Evolutionary conservation across 2,113 vertebrate species (phyloP), one percentile per base, ranked within the genome.

Genomic region (Marmota flaviventris): DNA sequence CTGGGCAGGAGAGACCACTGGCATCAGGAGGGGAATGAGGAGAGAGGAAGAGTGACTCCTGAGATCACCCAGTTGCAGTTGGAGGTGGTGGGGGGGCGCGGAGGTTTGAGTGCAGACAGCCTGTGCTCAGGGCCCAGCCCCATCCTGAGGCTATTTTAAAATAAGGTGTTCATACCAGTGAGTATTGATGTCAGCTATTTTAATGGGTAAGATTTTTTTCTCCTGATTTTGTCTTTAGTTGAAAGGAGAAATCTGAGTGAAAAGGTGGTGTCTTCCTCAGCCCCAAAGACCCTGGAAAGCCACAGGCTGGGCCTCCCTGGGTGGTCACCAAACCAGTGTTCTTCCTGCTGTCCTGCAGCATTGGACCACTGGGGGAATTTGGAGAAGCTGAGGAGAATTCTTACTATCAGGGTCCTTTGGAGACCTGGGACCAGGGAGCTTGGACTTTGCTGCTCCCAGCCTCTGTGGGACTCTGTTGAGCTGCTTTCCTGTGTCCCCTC

Each of bases 141-240:
- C 8, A 0, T 70, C 85, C 61, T 56, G 42, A 7, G 45, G 24
- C 42, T 51, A 11, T 77, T 91, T 51, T n/a, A 83, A 91, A 91
- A 37, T 61, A 45, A 61, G 58, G 39, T 11, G 9, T 77, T 58
- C 51, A 48, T 39, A 84, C 83, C 78, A 48, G 56, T 0, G 9
- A 58, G 32, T 75, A 10, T 95, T 70, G 32, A 32, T 81, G 87
- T 56, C 22, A 79, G 29, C 67, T 93, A 53, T 79, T 89, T 78
- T 83, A 69, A 69, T 51, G 42, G 89, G n/a, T 29, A 65, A 2
- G 29, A 1, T 29, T 91, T 63, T 84, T 34, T n/a, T 61, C 86
- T 3, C 12, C 9, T 63, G 22, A 25, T 63, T 63, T 96, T 86
- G 37, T 89, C 93, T 96, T 89, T 53, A 58, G 86, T 56, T 63